These are phyloP conservation scores for Pteronura brasiliensis DNA, from an alignment of 2,113 vertebrate species.

Conservation along the genomic window DNA sequence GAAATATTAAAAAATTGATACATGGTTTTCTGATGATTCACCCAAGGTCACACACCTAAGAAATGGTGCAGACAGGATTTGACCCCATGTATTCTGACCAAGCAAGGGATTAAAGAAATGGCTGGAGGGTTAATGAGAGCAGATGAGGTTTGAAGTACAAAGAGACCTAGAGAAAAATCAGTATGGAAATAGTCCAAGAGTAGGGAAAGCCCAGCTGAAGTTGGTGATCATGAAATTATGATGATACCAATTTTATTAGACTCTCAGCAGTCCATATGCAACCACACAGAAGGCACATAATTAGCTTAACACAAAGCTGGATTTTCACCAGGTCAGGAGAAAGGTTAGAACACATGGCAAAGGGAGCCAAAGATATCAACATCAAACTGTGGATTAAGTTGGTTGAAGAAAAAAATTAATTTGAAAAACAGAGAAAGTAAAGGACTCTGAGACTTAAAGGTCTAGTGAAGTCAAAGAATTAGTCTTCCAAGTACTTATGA, in stretches of 20 bases:
- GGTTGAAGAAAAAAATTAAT: not conserved
- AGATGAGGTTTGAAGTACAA: not conserved
- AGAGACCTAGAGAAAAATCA: not conserved
- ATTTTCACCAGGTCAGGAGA: constrained; percentile 4
- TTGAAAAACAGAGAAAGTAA: not conserved
- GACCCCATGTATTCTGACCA: not conserved
- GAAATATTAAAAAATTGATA: constrained; percentile 35
- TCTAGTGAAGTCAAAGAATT: constrained; percentile 31
- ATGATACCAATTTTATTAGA: not conserved
- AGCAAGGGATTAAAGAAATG: not conserved
- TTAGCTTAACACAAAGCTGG: constrained; percentile 13
- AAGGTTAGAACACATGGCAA: not conserved
- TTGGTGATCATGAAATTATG: constrained; percentile 4
- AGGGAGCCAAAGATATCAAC: not conserved
- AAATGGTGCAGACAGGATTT: not conserved
- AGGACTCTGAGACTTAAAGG: constrained; percentile 26
- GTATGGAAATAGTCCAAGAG: not conserved
- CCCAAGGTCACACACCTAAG: not conserved
- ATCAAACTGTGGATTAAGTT: not conserved
- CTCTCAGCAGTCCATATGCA: constrained; percentile 2
- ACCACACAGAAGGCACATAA: constrained; percentile 13
- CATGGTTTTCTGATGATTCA: not conserved
- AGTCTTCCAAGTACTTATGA: not conserved
- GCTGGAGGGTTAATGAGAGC: not conserved
- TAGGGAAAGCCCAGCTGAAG: not conserved